These are phyloP conservation scores for Gorilla gorilla DNA, from an alignment of 2,113 vertebrate species.

Conservation along the genomic window DNA sequence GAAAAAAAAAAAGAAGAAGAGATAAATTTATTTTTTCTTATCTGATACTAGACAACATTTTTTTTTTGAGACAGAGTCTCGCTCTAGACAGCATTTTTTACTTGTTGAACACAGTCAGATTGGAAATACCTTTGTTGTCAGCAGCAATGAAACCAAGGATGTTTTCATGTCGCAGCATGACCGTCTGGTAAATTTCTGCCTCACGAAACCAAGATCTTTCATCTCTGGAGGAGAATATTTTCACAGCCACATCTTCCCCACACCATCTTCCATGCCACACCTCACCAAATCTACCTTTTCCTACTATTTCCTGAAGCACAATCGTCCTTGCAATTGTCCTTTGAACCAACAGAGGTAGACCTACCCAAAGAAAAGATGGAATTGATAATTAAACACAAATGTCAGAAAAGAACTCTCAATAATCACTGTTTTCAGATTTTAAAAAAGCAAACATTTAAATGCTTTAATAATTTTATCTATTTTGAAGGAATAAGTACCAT, in stretches of 20 bases:
- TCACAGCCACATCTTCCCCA: slow-evolving; percentile 97
- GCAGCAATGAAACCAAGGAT: slow-evolving; percentile 98
- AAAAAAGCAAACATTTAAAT: not conserved
- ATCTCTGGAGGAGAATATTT: slow-evolving; percentile 98
- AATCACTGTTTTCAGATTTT: not conserved
- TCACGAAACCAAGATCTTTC: slow-evolving; percentile 98
- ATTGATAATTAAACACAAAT: not conserved
- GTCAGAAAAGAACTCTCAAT: not conserved
- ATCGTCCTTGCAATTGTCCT: slow-evolving; percentile 97
- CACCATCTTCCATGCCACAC: slow-evolving; percentile 98
- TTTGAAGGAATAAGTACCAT: slow-evolving; percentile 12
- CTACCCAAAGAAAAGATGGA: slow-evolving; percentile 75
- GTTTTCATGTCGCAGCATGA: slow-evolving; percentile 97
- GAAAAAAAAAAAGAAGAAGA: not conserved
- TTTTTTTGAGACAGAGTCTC: too few species aligned
- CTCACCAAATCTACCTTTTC: slow-evolving; percentile 96
- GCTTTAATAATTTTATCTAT: not conserved
- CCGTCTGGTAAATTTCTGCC: slow-evolving; percentile 98
- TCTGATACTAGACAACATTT: not conserved
- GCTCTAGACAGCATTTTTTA: not conserved
- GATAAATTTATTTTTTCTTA: not conserved
- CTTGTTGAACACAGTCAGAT: not conserved
- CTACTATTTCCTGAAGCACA: slow-evolving; percentile 95
- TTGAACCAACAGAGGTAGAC: slow-evolving; percentile 95
- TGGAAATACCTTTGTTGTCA: slow-evolving; percentile 94